Evolutionary conservation across 2,797 vertebrate genomes (phyloP).

Genomic region (Catharus ustulatus): DNA sequence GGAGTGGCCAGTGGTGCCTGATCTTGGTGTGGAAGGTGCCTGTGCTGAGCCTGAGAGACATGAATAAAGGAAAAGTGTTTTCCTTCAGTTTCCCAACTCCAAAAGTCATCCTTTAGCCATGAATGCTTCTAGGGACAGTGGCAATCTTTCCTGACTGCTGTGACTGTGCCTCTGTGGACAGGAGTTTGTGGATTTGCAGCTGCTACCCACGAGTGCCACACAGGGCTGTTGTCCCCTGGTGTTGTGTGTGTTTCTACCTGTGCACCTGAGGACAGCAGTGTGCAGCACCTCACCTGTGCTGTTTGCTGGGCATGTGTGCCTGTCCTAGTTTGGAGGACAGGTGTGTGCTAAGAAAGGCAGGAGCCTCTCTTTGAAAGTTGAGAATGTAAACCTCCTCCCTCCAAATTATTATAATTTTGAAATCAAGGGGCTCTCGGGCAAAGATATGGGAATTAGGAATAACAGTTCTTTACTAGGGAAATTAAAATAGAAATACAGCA

Average conservation of each 20-base stretch:
- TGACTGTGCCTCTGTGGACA: not conserved
- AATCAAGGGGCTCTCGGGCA: no score
- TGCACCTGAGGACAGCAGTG: not conserved
- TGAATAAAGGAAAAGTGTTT: not conserved
- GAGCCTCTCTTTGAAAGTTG: no score
- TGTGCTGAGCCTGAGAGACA: not conserved
- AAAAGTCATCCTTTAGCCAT: not conserved
- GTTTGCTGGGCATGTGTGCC: accelerated
- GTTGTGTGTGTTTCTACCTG: not conserved
- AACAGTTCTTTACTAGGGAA: no score
- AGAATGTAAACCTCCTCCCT: no score
- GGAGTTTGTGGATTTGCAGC: not conserved
- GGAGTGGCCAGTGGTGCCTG: not conserved
- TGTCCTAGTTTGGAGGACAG: no score
- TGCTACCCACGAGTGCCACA: not conserved
- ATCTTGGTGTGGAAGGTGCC: not conserved
- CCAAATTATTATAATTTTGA: no score
- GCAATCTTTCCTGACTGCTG: not conserved
- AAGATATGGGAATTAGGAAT: no score
- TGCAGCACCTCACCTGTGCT: not conserved
- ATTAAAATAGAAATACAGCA: no score
- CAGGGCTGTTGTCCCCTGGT: not conserved
- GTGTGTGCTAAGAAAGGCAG: no score
- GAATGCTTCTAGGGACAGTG: not conserved
- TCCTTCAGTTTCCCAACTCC: not conserved